These are phyloP conservation scores for Agapetus fuscipes DNA, from an alignment of 2,888 invertebrate species.

Conservation along the genomic window DNA sequence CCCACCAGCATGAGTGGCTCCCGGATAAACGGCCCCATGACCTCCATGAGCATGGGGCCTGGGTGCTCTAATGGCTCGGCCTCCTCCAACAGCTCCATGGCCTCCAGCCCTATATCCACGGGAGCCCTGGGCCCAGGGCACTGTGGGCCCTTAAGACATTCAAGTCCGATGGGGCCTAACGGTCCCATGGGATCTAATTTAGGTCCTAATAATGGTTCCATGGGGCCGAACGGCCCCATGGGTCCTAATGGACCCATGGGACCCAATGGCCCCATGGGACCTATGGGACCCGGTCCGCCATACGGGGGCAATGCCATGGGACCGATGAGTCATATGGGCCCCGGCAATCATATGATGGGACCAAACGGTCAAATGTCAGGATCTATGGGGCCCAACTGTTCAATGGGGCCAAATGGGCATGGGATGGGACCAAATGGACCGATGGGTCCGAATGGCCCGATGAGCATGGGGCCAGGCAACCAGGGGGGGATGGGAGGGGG, in stretches of 20 bases:
- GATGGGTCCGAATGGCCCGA: slow-evolving; percentile 33
- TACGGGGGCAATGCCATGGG: slow-evolving; percentile 20
- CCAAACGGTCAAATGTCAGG: slow-evolving; percentile 19
- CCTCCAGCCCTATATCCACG: slow-evolving; percentile 42
- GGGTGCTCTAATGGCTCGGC: slow-evolving; percentile 48
- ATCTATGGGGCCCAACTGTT: slow-evolving; percentile 23
- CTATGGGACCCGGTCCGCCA: slow-evolving; percentile 27
- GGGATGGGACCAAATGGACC: slow-evolving; percentile 35
- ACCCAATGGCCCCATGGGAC: slow-evolving; percentile 26
- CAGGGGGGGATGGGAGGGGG: slow-evolving; percentile 43
- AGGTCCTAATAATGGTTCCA: slow-evolving; percentile 33
- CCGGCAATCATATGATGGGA: slow-evolving; percentile 25
- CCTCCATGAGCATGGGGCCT: too few relatives aligned
- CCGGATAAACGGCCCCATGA: slow-evolving; percentile 46
- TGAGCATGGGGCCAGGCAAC: slow-evolving; percentile 42
- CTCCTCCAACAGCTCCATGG: slow-evolving; percentile 46
- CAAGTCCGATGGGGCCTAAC: slow-evolving; percentile 39
- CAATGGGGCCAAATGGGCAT: slow-evolving; percentile 25
- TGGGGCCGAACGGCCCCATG: slow-evolving; percentile 35
- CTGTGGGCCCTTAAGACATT: slow-evolving; percentile 46
- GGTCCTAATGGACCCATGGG: slow-evolving; percentile 23
- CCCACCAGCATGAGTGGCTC: slow-evolving; percentile 49
- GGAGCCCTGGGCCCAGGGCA: slow-evolving; percentile 44
- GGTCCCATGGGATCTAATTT: slow-evolving; percentile 21
- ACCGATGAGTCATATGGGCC: slow-evolving; percentile 22